A percentile compares a stretch with the other conserved stretches of the same genome.
Evolutionary conservation across 2,797 vertebrate genomes (phyloP).

Genomic region (Neosilurus mollespiculum): DNA sequence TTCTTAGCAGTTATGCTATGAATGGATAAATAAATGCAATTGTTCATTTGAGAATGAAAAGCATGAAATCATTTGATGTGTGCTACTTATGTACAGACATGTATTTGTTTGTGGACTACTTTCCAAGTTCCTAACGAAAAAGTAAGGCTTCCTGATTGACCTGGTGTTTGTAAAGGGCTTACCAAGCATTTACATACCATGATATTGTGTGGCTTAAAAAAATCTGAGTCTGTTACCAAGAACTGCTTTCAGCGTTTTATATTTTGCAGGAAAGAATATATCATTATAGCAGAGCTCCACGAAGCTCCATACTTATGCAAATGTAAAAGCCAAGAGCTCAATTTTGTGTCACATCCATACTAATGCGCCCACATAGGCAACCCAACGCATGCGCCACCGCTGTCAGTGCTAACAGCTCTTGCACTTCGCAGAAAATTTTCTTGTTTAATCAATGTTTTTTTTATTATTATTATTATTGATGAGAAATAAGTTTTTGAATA

Average conservation of each 20-base stretch:
- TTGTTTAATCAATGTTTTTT: too few relatives aligned
- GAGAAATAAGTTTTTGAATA: too few relatives aligned
- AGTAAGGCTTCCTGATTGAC: slow-evolving; percentile 39
- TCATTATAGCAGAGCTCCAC: too few relatives aligned
- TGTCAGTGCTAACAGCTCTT: too few relatives aligned
- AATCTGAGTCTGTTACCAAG: slow-evolving; percentile 14
- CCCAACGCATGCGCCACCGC: too few relatives aligned
- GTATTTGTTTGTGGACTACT: slow-evolving; percentile 37
- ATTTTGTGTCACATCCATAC: too few relatives aligned
- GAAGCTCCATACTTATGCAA: too few relatives aligned
- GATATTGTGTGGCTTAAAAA: background rate
- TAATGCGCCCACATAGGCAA: too few relatives aligned
- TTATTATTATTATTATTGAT: too few relatives aligned
- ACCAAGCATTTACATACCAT: background rate
- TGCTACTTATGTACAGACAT: slow-evolving; percentile 53
- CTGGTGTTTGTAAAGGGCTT: slow-evolving; percentile 23
- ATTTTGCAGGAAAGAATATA: background rate
- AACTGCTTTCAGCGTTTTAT: background rate
- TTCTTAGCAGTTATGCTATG: slow-evolving; percentile 47
- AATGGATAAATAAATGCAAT: slow-evolving; percentile 62
- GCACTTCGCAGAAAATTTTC: too few relatives aligned
- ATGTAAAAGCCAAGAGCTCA: too few relatives aligned
- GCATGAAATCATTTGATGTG: slow-evolving; percentile 52
- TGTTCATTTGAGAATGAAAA: slow-evolving; percentile 42
- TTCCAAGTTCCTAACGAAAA: slow-evolving; percentile 34